A percentile compares a stretch with the other conserved stretches of the same genome.
These are phyloP conservation scores for Luperina testacea DNA, from an alignment of 2,888 invertebrate genomes.

Conservation along the genomic window DNA sequence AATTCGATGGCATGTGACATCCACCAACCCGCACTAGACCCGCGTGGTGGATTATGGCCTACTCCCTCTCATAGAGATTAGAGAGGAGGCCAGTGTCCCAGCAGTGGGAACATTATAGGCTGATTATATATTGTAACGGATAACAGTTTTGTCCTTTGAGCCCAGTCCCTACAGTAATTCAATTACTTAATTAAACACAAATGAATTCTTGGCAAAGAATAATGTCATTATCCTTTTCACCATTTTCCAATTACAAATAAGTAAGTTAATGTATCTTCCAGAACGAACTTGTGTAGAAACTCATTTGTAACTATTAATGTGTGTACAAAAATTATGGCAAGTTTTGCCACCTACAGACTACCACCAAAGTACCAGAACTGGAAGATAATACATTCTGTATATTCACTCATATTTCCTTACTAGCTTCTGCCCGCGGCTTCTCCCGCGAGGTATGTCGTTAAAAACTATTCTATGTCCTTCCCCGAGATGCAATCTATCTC, in stretches of 20 bases:
- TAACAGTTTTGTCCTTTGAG: not conserved
- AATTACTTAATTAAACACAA: constrained; percentile 22
- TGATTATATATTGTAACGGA: not conserved
- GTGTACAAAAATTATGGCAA: not conserved
- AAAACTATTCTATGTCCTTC: no score
- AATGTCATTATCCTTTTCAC: not conserved
- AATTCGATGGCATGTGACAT: not conserved
- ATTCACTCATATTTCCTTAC: not conserved
- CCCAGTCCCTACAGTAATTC: constrained; percentile 8
- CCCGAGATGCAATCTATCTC: no score
- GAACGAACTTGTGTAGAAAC: not conserved
- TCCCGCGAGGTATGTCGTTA: no score
- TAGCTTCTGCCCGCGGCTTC: no score
- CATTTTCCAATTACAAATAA: not conserved
- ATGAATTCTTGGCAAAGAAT: not conserved
- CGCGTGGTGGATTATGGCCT: not conserved
- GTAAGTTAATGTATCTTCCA: not conserved
- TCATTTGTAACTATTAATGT: not conserved
- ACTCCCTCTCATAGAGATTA: not conserved
- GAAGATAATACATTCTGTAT: not conserved
- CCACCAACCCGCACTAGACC: not conserved
- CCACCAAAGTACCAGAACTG: not conserved
- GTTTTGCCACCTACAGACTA: not conserved
- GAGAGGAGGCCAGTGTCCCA: not conserved
- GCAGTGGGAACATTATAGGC: not conserved